Conservation (phyloP, 2,113 vertebrate genomes). For the Oxyruncus cristatus region DNA sequence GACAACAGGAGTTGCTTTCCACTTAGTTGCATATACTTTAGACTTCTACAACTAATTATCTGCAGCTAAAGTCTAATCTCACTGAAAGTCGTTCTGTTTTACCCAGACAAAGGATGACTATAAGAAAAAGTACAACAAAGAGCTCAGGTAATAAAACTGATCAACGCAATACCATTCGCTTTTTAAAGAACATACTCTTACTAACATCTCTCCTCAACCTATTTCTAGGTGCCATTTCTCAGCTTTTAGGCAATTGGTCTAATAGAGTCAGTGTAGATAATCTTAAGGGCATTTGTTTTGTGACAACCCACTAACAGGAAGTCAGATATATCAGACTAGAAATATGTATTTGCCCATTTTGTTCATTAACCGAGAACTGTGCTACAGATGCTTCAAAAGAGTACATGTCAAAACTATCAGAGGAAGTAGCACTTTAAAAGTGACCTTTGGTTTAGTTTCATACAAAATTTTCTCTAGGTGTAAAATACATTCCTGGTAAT, state of each 20-base stretch:
- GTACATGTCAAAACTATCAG: background rate
- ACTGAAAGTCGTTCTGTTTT: background rate
- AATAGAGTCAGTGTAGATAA: background rate
- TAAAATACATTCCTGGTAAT: background rate
- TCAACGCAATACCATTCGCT: background rate
- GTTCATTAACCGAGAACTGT: background rate
- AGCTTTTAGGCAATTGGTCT: background rate
- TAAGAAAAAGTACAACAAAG: background rate
- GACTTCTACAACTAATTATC: background rate
- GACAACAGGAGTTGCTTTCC: background rate
- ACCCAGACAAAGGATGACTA: background rate
- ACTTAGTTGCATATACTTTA: background rate
- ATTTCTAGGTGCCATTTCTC: background rate
- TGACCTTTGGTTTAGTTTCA: background rate
- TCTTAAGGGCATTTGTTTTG: background rate
- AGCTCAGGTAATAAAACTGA: background rate
- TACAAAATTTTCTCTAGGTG: background rate
- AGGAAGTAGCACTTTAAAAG: background rate
- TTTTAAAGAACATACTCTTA: background rate
- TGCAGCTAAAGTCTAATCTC: background rate
- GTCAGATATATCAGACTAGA: background rate
- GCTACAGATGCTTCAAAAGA: background rate
- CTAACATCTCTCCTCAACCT: background rate
- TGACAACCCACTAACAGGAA: background rate
- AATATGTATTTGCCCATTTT: background rate